A percentile compares a stretch with the other conserved stretches of the same genome.
phyloP scores from a whole-genome alignment of 2,797 vertebrate genomes.

The Chrysocyon brachyurus region DNA sequence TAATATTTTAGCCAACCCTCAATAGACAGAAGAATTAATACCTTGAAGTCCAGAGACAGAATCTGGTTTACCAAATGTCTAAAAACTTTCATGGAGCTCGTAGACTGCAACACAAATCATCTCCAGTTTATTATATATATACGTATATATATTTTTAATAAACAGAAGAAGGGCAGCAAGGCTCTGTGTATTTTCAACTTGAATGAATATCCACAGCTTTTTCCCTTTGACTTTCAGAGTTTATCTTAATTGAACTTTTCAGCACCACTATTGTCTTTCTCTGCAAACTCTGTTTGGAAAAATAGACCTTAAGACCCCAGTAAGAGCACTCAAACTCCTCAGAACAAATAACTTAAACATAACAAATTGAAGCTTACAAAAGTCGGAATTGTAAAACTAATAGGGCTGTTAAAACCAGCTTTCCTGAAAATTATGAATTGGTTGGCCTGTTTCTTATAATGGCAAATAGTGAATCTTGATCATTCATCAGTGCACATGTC shows the following conservation, averaged over 20 bases:
- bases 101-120: background rate
- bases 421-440: constrained; percentile 83
- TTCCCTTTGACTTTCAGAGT: background rate
- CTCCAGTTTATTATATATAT: background rate
- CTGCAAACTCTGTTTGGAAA: constrained; percentile 51
- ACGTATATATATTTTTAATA: background rate
- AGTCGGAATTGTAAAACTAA: constrained; percentile 82
- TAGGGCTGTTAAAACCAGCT: constrained; percentile 83
- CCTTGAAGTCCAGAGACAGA: background rate
- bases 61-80: background rate
- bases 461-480: constrained; percentile 76
- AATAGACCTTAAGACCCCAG: constrained; percentile 68
- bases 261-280: background rate
- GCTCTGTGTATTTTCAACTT: constrained; percentile 45
- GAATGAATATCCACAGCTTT: background rate
- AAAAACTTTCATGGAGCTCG: background rate
- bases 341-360: constrained; percentile 74
- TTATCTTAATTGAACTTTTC: background rate
- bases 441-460: constrained; percentile 82
- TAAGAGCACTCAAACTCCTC: constrained; percentile 63
- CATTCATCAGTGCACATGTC: constrained; percentile 64
- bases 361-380: constrained; percentile 82
- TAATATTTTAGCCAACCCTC: background rate
- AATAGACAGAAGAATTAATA: background rate
- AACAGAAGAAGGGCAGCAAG: background rate